phyloP scores from a whole-genome alignment of 1,140 invertebrate species.

The Stenopsyche tienmushanensis region DNA sequence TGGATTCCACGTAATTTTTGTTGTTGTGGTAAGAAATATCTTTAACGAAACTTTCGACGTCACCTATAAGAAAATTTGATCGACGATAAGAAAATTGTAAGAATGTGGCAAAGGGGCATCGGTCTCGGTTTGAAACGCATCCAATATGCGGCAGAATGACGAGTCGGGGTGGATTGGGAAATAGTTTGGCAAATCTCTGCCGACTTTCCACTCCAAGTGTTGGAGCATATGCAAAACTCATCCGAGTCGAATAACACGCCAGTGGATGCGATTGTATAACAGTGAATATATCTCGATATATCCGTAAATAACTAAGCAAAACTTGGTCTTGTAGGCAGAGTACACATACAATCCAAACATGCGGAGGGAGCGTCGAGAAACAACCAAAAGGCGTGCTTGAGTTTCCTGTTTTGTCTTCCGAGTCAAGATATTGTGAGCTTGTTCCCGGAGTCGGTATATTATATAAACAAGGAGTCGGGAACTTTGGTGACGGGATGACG shows the following conservation, averaged over 20 bases:
- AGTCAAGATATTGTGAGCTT: constrained; percentile 40
- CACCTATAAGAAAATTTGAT: too few species aligned
- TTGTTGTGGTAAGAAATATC: too few species aligned
- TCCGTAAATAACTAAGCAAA: constrained; percentile 41
- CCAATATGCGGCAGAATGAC: background rate
- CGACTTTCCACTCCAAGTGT: constrained; percentile 26
- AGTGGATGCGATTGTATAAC: constrained; percentile 32
- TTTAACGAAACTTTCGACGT: too few species aligned
- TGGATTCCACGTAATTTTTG: too few species aligned
- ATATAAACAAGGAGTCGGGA: constrained; percentile 39
- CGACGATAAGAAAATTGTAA: too few species aligned
- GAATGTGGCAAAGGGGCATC: too few species aligned
- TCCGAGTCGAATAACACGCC: too few species aligned
- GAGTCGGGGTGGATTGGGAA: constrained; percentile 1
- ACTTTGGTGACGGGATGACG: constrained; percentile 35
- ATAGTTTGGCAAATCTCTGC: constrained; percentile 32
- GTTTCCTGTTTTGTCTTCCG: constrained; percentile 40
- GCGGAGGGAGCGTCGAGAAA: constrained; percentile 32
- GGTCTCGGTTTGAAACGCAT: too few species aligned
- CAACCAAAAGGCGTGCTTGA: constrained; percentile 43
- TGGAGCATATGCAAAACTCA: constrained; percentile 39
- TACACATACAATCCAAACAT: constrained; percentile 34
- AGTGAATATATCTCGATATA: constrained; percentile 38
- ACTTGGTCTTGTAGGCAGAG: constrained; percentile 40
- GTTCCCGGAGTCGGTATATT: constrained; percentile 33